Base-by-base conservation (phyloP, 2,113 vertebrate genomes). In the Osmerus mordax region DNA sequence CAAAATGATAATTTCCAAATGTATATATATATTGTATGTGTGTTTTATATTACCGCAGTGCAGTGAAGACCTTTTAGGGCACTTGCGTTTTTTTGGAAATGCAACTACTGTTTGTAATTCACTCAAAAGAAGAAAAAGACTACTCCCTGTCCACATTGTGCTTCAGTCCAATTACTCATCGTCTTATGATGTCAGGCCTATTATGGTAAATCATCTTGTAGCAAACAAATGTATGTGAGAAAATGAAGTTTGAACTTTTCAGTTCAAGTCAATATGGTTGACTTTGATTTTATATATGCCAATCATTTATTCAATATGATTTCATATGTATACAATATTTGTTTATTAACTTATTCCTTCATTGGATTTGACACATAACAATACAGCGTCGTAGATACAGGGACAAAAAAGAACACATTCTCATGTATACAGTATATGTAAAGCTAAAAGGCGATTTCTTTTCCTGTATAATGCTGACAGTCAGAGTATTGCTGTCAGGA, bases 271-370 rank as follows among this genome's bases (percentile, higher is more conserved):
- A 80, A 87, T 85, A 83, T 84, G 88, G 87, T 90, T 86, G 78
- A 84, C 81, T 47, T 47, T 47, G 41, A 79, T 88, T 89, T 92
- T 91, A 80, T 91, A 90, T 89, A 80, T 78, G 80, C 87, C 82
- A 88, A 75, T 63, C 68, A 79, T 84, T 84, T 77, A 83, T 86
- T 88, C 81, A 90, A 88, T 87, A 78, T 87, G 80, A 83, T 64
- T 84, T 89, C 82, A 86, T 84, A 83, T 88, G 85, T 88, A 81
- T 86, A 89, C 79, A 83, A 87, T 87, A 66, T 78, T 83, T 87
- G 79, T 83, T 72, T 85, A 89, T 88, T 90, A 89, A 91, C 88
- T 88, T 90, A 89, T 92, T 90, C 83, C 69, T 73, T 67, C 56
- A 73, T 69, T 80, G 67, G 82, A 86, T 88, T 87, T 52, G 86